Conservation (phyloP, 2,113 vertebrate species). For the Regulus satrapa region DNA sequence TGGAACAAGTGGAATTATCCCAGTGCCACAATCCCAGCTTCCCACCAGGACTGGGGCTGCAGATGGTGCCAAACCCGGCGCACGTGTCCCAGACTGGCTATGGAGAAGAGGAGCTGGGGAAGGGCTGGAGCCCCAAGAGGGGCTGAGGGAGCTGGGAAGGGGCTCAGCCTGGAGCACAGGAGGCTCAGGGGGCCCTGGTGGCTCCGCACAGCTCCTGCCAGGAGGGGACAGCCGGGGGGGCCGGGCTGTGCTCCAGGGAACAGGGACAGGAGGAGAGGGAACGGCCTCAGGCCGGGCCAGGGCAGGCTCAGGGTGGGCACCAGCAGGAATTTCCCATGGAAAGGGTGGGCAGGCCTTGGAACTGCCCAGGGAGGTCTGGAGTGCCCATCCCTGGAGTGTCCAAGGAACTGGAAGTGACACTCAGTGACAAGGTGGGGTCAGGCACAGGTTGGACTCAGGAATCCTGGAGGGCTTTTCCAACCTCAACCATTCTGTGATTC, state of each 20-base stretch:
- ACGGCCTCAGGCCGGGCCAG: not conserved
- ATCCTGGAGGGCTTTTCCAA: rapidly evolving
- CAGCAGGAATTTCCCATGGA: not conserved
- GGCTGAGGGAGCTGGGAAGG: not conserved
- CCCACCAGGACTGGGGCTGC: not conserved
- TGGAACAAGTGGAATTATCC: not conserved
- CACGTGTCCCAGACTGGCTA: rapidly evolving
- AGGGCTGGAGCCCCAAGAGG: rapidly evolving
- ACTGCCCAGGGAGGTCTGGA: not conserved
- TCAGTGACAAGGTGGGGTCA: rapidly evolving
- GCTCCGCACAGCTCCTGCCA: not conserved
- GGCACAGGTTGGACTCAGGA: rapidly evolving
- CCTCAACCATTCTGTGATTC: rapidly evolving
- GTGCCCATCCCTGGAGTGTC: not conserved
- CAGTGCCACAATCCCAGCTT: not conserved
- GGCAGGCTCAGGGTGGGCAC: rapidly evolving
- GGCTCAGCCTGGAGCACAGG: not conserved
- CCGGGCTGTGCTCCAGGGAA: not conserved
- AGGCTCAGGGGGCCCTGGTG: not conserved
- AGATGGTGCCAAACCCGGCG: not conserved
- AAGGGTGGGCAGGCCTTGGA: rapidly evolving
- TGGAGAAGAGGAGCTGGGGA: rapidly evolving
- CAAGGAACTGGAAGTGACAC: rapidly evolving
- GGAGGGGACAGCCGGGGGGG: not conserved
- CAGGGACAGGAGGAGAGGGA: not conserved